Evolutionary conservation across 2,888 invertebrate genomes (phyloP).

Genomic region (Aporophyla nigra): DNA sequence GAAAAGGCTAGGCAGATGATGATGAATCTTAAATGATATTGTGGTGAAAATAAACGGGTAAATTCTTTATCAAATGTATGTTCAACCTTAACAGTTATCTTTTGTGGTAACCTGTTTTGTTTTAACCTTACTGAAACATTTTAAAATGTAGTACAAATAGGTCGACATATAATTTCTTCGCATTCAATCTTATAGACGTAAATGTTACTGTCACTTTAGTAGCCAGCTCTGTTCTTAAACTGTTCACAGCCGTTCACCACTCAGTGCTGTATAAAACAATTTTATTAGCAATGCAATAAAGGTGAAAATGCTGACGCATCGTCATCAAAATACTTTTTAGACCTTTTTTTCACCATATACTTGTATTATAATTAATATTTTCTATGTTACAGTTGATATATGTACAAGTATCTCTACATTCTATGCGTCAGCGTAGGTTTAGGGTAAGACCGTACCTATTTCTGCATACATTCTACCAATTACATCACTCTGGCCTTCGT

Average conservation of each 20-base stretch:
- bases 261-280: background rate
- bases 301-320: background rate
- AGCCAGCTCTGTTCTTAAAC: background rate
- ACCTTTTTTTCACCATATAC: too few species aligned
- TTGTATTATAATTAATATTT: background rate
- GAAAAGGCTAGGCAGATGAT: too few species aligned
- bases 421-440: constrained; percentile 29
- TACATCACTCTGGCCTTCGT: constrained; percentile 45
- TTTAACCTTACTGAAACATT: too few species aligned
- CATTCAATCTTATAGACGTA: background rate
- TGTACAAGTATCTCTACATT: background rate
- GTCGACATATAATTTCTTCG: background rate
- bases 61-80: too few species aligned
- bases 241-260: background rate
- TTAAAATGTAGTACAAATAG: too few species aligned
- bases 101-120: too few species aligned
- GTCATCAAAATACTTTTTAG: background rate
- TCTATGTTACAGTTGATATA: background rate
- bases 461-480: constrained; percentile 52
- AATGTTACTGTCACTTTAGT: background rate
- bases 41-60: too few species aligned
- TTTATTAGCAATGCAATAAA: background rate
- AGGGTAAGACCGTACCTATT: constrained; percentile 22
- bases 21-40: too few species aligned
- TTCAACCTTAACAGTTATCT: too few species aligned